Evolutionary conservation across 2,888 invertebrate species (phyloP).

Genomic region (Rapana venosa): DNA sequence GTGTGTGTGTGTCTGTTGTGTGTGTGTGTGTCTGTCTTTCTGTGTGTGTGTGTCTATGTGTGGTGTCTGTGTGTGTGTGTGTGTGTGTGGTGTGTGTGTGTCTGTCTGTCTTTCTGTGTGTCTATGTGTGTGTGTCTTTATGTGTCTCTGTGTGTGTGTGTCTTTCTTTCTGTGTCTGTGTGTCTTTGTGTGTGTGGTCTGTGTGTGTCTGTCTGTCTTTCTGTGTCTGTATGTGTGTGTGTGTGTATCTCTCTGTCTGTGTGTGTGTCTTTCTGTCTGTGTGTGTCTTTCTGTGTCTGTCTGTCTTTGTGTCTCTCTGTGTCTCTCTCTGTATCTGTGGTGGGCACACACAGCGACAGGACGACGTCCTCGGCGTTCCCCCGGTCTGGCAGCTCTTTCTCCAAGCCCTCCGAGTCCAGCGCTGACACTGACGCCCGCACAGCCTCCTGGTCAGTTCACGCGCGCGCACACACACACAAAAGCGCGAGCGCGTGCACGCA

Average conservation of each 20-base stretch:
- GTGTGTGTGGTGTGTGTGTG: constrained; percentile 18
- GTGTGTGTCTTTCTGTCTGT: background rate
- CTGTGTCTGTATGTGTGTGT: background rate
- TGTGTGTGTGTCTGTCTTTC: background rate
- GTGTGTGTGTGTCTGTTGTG: background rate
- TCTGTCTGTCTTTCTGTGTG: background rate
- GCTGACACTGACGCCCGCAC: background rate
- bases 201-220: no score
- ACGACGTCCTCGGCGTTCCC: background rate
- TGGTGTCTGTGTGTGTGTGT: background rate
- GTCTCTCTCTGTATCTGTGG: background rate
- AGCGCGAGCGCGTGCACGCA: background rate
- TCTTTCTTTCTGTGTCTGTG: no score
- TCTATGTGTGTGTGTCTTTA: no score
- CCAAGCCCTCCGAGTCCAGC: background rate
- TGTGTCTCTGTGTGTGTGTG: no score
- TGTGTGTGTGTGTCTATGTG: background rate
- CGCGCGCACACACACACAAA: background rate
- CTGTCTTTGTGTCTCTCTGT: background rate
- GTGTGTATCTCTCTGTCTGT: background rate
- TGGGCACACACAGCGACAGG: background rate
- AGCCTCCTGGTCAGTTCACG: background rate
- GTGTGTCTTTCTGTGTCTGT: background rate
- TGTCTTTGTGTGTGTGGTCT: no score
- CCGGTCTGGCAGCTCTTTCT: background rate